phyloP scores from a whole-genome alignment of 2,113 vertebrate species.

The Cinclus mexicanus region DNA sequence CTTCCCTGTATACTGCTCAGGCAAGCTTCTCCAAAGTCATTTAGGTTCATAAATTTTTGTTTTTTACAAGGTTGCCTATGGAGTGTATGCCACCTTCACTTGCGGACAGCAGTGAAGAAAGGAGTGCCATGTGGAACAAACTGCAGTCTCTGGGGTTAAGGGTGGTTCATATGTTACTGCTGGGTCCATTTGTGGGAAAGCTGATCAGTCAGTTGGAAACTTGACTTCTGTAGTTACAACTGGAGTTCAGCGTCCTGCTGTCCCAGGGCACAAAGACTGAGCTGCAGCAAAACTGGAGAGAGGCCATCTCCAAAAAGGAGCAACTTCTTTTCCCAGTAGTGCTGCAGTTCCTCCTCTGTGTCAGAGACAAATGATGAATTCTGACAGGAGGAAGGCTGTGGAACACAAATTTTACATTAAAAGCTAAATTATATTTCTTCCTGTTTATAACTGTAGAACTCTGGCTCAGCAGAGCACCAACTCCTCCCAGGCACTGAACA shows the following conservation, averaged over 20 bases:
- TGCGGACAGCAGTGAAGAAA: neutral
- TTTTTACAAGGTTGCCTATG: neutral
- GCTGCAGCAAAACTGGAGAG: neutral
- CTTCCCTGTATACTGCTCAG: neutral
- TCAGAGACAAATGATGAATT: neutral
- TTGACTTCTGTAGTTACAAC: neutral
- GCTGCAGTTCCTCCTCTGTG: neutral
- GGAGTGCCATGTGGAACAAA: neutral
- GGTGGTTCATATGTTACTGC: accelerated
- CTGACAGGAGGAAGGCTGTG: neutral
- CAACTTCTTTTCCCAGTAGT: neutral
- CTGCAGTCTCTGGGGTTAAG: accelerated
- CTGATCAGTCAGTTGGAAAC: neutral
- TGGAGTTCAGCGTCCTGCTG: neutral
- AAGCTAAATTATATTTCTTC: conserved; percentile 31
- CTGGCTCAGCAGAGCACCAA: neutral
- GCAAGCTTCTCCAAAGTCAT: neutral
- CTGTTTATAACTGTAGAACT: conserved; percentile 12
- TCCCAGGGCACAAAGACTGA: neutral
- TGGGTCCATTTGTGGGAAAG: neutral
- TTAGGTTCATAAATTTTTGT: no score
- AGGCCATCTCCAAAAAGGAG: neutral
- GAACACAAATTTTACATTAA: neutral
- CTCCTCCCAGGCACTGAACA: neutral
- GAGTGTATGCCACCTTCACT: neutral